Evolutionary conservation across 2,797 vertebrate species (phyloP).

Genomic region (Emys orbicularis): DNA sequence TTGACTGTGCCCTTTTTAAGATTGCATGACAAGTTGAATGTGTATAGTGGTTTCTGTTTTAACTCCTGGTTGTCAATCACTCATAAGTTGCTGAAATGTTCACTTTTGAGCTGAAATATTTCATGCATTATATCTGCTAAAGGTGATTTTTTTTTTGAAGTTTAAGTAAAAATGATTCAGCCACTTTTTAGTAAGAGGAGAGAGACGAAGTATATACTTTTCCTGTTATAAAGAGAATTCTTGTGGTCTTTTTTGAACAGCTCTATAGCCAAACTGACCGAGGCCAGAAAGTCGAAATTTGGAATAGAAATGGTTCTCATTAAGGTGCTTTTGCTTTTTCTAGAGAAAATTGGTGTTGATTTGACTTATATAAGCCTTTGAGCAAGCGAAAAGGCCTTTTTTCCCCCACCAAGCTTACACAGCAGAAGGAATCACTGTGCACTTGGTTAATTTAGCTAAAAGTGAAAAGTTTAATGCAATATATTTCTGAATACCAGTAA

Average conservation of each 20-base stretch:
- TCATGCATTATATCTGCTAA: not conserved
- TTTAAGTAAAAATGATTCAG: not conserved
- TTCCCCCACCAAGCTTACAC: not conserved
- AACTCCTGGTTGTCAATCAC: not conserved
- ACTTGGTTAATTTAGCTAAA: slow-evolving; percentile 37
- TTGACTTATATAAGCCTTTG: slow-evolving; percentile 36
- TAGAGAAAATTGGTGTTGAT: slow-evolving; percentile 45
- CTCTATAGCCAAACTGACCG: slow-evolving; percentile 20
- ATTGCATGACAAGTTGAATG: not conserved
- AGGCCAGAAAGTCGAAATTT: slow-evolving; percentile 58
- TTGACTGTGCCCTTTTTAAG: not conserved
- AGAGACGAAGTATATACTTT: not conserved
- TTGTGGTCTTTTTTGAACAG: not conserved
- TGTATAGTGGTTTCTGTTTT: not conserved
- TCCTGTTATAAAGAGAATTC: not conserved
- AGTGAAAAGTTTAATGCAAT: not conserved
- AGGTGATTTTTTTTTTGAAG: not conserved
- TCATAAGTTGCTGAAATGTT: not conserved
- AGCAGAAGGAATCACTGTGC: not conserved
- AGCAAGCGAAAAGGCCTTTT: not conserved
- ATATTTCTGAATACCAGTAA: slow-evolving; percentile 10
- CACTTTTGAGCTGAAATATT: not conserved
- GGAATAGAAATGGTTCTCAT: slow-evolving; percentile 36
- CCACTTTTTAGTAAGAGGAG: not conserved
- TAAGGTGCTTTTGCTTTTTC: slow-evolving; percentile 46